Conservation (phyloP, 2,888 invertebrate species). For the Caradrina kadenii region DNA sequence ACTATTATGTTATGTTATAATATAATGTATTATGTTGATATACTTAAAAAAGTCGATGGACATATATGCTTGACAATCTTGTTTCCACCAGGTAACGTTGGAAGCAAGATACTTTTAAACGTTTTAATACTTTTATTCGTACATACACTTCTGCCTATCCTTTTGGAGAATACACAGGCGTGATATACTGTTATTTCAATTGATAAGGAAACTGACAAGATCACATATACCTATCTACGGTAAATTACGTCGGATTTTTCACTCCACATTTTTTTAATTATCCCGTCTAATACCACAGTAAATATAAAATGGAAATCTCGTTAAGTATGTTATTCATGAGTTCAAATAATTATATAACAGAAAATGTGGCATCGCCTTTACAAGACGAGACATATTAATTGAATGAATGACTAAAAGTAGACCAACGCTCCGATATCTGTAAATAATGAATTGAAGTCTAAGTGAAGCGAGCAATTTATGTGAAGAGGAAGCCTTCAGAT, state of each 20-base stretch:
- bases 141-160: no score
- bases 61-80: no score
- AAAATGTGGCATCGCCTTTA: background rate
- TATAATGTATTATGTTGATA: no score
- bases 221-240: background rate
- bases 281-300: conserved; percentile 1
- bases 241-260: conserved; percentile 10
- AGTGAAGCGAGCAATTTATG: background rate
- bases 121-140: no score
- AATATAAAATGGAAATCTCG: conserved; percentile 26
- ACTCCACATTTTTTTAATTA: background rate
- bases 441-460: background rate
- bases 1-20: no score
- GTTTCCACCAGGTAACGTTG: no score
- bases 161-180: no score
- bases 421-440: background rate
- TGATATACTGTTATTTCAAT: background rate
- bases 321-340: conserved; percentile 14
- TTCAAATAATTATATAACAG: conserved; percentile 28
- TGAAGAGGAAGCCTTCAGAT: background rate
- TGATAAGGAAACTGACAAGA: conserved; percentile 6
- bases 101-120: no score
- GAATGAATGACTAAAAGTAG: conserved; percentile 1
- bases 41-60: no score
- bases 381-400: conserved; percentile 1